These are phyloP conservation scores for Rhagonycha lutea DNA, from an alignment of 2,888 invertebrate species.

Conservation along the genomic window DNA sequence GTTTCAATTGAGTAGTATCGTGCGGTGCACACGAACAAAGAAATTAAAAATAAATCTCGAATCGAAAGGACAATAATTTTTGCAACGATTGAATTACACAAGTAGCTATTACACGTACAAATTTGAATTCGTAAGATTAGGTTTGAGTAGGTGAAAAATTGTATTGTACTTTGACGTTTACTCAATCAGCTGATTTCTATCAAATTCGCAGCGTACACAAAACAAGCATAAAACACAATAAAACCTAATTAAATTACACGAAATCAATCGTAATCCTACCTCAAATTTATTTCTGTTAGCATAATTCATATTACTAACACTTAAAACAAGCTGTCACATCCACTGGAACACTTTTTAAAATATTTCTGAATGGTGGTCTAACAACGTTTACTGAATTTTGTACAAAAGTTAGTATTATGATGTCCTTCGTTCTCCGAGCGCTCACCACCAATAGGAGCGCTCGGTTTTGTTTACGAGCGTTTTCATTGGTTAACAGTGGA, in stretches of 20 bases:
- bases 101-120: not conserved
- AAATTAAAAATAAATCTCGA: conserved; percentile 29
- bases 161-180: conserved; percentile 47
- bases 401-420: conserved; percentile 27
- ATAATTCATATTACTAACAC: conserved; percentile 61
- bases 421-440: conserved; percentile 42
- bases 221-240: conserved; percentile 23
- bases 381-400: conserved; percentile 32
- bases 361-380: conserved; percentile 19
- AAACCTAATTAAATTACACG: not conserved
- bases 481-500: conserved; percentile 40
- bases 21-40: conserved; percentile 36
- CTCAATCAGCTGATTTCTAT: conserved; percentile 66
- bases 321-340: conserved; percentile 35
- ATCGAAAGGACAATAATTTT: not conserved
- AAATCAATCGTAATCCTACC: conserved; percentile 53
- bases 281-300: conserved; percentile 69
- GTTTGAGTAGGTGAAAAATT: conserved; percentile 11
- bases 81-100: not conserved
- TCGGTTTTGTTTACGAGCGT: conserved; percentile 49
- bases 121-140: not conserved
- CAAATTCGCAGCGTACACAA: conserved; percentile 47
- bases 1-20: conserved; percentile 45
- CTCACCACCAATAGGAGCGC: conserved; percentile 38
- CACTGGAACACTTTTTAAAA: conserved; percentile 24